Percentiles rank a stretch among this genome's conserved stretches.
These are phyloP conservation scores for Mechanitis mazaeus DNA, from an alignment of 2,888 invertebrate species.

Conservation along the genomic window DNA sequence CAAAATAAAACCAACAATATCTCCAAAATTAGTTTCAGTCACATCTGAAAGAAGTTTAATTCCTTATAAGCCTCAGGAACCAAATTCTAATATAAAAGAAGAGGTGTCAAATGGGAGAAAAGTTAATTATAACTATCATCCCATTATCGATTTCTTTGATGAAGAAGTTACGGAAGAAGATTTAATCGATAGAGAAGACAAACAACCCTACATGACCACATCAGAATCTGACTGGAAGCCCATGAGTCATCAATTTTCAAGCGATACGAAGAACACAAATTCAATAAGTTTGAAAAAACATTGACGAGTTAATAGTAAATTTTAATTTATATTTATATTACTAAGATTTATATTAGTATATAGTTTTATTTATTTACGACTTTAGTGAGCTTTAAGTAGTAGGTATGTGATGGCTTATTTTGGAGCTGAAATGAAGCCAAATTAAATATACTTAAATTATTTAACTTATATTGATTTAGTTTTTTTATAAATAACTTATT, in stretches of 20 bases:
- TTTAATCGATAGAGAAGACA: slow-evolving; percentile 65
- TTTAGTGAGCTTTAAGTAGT: slow-evolving; percentile 24
- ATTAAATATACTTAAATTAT: slow-evolving; percentile 56
- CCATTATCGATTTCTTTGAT: slow-evolving; percentile 88
- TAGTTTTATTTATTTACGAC: slow-evolving; percentile 7
- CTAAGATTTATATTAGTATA: slow-evolving; percentile 5
- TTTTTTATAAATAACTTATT: slow-evolving; percentile 23
- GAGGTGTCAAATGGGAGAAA: slow-evolving; percentile 62
- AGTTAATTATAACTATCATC: slow-evolving; percentile 89
- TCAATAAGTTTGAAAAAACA: slow-evolving; percentile 39
- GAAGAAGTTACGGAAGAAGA: slow-evolving; percentile 54
- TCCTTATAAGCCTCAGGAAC: slow-evolving; percentile 38
- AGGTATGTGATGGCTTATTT: slow-evolving; percentile 22
- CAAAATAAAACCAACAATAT: slow-evolving; percentile 50
- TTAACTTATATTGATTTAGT: slow-evolving; percentile 30
- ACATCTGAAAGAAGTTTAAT: slow-evolving; percentile 44
- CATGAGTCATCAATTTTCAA: slow-evolving; percentile 54
- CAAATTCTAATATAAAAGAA: slow-evolving; percentile 39
- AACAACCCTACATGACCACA: slow-evolving; percentile 43
- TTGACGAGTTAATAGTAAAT: slow-evolving; percentile 24
- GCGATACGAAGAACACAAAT: slow-evolving; percentile 42
- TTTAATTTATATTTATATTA: slow-evolving; percentile 1
- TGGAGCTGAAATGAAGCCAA: slow-evolving; percentile 52
- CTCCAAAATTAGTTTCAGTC: slow-evolving; percentile 55
- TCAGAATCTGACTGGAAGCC: slow-evolving; percentile 72